Base-by-base conservation (phyloP, 2,113 vertebrate genomes). In the Ranitomeya variabilis region DNA sequence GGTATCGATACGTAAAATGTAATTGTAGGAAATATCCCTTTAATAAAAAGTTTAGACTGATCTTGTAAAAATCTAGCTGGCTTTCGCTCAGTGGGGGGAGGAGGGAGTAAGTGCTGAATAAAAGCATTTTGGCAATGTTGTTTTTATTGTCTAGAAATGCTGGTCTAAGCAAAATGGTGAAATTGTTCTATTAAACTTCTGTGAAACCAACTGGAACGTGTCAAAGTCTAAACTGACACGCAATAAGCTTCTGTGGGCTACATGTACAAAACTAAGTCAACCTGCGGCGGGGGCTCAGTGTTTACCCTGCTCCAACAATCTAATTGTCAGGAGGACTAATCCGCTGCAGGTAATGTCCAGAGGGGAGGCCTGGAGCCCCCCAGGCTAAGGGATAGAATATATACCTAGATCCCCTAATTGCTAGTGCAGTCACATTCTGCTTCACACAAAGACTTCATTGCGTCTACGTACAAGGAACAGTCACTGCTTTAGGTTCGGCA, bases 111-210 rank as follows among this genome's bases (percentile, higher is more conserved):
- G 26, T 26, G 54, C 78, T 80, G 23, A 59, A 80, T 31, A 80
- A 80, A 80, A 80, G 21, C n/a, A 26, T 26, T 80, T 59, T 26
- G 18, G 78, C 54, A 31, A 59, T 23, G 31, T 79, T 79, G 51
- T 79, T 79, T 79, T 79, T 55, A 55, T 59, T 26, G 78, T 80
- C 54, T 59, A 57, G 55, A 80, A 59, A 9, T 80, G 54, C 55
- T 59, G 11, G 54, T 57, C 23, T 80, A 23, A 80, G 78, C 54
- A 80, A 80, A 80, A 80, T 10, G 12, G 7, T 14, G 52, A 16
- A 80, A 80, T 59, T 80, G 54, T 60, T 80, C 78, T 80, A 80
- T 80, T 80, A 80, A 80, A 80, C 14, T 59, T 80, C 14, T 59
- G 78, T 80, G 54, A 80, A 80, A 59, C 55, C 78, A 80, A 59